Conservation (phyloP, 1,140 invertebrate species). For the Trichomalopsis sarcophagae region DNA sequence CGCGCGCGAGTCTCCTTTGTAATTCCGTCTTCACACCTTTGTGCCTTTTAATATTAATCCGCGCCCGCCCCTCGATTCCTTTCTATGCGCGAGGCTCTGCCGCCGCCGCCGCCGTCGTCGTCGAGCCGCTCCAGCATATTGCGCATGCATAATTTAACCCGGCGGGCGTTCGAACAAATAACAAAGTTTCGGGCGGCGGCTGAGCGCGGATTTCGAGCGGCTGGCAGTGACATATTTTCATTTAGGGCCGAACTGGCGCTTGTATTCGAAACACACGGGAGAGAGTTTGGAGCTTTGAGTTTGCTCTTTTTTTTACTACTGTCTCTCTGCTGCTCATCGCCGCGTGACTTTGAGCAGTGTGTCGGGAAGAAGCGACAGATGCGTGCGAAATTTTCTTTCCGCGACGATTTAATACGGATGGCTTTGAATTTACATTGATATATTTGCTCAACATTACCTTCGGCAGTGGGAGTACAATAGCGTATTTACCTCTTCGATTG, state of each 20-base stretch:
- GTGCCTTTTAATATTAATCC: slow-evolving; percentile 60
- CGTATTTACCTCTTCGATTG: not conserved
- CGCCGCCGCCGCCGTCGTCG: not conserved
- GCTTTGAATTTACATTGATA: not conserved
- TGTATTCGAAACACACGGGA: not conserved
- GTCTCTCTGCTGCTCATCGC: not conserved
- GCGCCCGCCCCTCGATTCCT: slow-evolving; percentile 49
- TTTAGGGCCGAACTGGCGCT: slow-evolving; percentile 55
- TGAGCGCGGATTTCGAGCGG: slow-evolving; percentile 63
- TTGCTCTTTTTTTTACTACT: slow-evolving; percentile 1
- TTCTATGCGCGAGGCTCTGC: not conserved
- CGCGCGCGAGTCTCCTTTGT: not conserved
- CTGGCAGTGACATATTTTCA: slow-evolving; percentile 72
- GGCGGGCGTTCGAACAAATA: slow-evolving; percentile 68
- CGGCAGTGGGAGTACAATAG: not conserved
- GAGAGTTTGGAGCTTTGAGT: not conserved
- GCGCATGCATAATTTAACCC: slow-evolving; percentile 74
- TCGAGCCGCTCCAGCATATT: slow-evolving; percentile 65
- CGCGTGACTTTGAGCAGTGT: slow-evolving; percentile 10
- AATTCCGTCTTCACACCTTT: slow-evolving; percentile 53
- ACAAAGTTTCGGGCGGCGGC: slow-evolving; percentile 66
- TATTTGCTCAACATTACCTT: not conserved
- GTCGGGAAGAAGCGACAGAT: not conserved
- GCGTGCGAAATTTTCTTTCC: slow-evolving; percentile 4
- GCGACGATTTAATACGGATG: not conserved